Conservation (phyloP, 2,797 vertebrate genomes). For the Phataginus tetradactyla region DNA sequence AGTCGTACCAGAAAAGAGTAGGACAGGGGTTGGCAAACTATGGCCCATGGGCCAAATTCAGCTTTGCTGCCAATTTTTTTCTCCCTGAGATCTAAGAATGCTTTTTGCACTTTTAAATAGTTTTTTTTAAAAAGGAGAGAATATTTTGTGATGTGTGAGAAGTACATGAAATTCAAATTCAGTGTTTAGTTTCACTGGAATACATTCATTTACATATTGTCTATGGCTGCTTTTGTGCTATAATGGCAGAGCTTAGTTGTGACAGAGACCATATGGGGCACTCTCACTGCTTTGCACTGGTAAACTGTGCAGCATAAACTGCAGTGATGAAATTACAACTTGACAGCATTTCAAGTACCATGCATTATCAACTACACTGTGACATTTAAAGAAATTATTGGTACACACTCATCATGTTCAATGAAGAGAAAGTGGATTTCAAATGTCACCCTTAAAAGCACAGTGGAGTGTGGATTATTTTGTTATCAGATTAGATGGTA, state of each 20-base stretch:
- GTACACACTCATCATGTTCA: neutral
- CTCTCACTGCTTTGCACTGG: neutral
- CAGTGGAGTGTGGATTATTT: neutral
- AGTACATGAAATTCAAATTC: slow-evolving; percentile 14
- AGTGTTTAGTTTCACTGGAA: neutral
- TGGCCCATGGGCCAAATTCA: neutral
- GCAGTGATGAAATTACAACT: neutral
- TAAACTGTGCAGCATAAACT: neutral
- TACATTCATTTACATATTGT: neutral
- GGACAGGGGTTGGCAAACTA: neutral
- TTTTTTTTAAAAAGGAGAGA: neutral
- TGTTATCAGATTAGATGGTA: neutral
- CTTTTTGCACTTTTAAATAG: slow-evolving; percentile 23
- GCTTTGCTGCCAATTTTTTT: neutral
- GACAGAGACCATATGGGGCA: neutral
- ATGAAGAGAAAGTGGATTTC: slow-evolving; percentile 19
- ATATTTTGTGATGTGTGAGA: neutral
- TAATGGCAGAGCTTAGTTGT: neutral
- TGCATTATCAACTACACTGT: neutral
- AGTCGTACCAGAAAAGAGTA: slow-evolving; percentile 36
- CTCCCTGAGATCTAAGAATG: slow-evolving; percentile 15
- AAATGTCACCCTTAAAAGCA: slow-evolving; percentile 15
- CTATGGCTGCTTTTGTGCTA: neutral
- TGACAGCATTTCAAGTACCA: slow-evolving; percentile 2
- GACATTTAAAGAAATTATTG: slow-evolving; percentile 1